Evolutionary conservation across 2,888 invertebrate species (phyloP).

Genomic region (Hylaea fasciaria): DNA sequence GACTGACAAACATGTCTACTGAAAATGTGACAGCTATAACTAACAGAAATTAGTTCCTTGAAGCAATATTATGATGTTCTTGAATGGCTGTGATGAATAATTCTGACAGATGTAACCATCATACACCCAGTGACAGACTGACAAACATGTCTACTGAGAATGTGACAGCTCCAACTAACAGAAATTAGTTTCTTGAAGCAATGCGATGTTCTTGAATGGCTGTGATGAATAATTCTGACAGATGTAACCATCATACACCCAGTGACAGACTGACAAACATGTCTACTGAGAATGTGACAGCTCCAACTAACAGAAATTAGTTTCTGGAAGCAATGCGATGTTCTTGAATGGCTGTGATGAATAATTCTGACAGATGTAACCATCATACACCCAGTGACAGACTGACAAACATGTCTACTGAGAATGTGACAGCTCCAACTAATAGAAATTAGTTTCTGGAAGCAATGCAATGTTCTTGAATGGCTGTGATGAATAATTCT

Average conservation of each 20-base stretch:
- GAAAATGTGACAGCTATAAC: constrained; percentile 5
- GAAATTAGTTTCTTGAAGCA: no score
- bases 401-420: constrained; percentile 30
- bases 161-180: constrained; percentile 18
- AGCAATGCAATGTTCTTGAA: background rate
- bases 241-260: constrained; percentile 33
- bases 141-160: constrained; percentile 20
- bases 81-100: background rate
- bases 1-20: constrained; percentile 28
- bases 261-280: constrained; percentile 35
- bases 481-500: constrained; percentile 1
- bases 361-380: constrained; percentile 9
- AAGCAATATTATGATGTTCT: no score
- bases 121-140: constrained; percentile 40
- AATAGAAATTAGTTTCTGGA: background rate
- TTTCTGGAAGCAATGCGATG: background rate
- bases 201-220: no score
- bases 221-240: constrained; percentile 15
- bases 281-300: constrained; percentile 20
- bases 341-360: constrained; percentile 1
- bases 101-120: constrained; percentile 28
- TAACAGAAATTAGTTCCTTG: background rate
- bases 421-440: constrained; percentile 15
- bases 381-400: constrained; percentile 35
- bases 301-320: constrained; percentile 15